Conservation (phyloP, 2,113 vertebrate species). For the Apodemus speciosus region DNA sequence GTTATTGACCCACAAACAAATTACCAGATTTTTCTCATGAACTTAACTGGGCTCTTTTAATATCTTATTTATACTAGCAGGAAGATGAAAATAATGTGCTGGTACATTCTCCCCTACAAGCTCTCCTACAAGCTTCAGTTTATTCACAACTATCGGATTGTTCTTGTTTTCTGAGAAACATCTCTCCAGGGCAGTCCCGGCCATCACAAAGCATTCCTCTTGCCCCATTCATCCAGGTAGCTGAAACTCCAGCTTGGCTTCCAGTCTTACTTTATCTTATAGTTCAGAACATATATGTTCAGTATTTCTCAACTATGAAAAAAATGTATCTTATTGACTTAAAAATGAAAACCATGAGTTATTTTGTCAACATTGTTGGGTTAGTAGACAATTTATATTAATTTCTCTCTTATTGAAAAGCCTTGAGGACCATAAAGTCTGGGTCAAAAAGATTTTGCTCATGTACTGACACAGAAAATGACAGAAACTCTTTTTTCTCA, state of each 20-base stretch:
- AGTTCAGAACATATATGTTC: not conserved
- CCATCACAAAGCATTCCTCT: not conserved
- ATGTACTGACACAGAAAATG: not conserved
- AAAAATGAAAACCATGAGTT: constrained; percentile 6
- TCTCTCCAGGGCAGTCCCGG: not conserved
- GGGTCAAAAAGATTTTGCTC: not conserved
- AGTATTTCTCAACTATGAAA: not conserved
- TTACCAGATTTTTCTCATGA: not conserved
- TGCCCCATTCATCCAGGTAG: not conserved
- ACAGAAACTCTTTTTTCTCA: not conserved
- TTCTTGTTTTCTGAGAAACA: not conserved
- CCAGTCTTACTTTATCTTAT: not conserved
- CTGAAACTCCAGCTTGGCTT: not conserved
- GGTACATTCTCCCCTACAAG: not conserved
- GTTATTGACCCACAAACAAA: not conserved
- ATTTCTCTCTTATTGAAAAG: not conserved
- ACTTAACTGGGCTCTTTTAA: not conserved
- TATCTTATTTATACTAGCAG: constrained; percentile 8
- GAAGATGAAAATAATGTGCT: not conserved
- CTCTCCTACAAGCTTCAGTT: not conserved
- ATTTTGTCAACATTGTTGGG: not conserved
- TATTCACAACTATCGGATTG: not conserved
- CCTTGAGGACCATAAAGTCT: not conserved
- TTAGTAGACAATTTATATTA: not conserved
- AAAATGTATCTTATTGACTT: not conserved